Base-by-base conservation (phyloP, 2,888 invertebrate genomes). In the Plemyria rubiginata region DNA sequence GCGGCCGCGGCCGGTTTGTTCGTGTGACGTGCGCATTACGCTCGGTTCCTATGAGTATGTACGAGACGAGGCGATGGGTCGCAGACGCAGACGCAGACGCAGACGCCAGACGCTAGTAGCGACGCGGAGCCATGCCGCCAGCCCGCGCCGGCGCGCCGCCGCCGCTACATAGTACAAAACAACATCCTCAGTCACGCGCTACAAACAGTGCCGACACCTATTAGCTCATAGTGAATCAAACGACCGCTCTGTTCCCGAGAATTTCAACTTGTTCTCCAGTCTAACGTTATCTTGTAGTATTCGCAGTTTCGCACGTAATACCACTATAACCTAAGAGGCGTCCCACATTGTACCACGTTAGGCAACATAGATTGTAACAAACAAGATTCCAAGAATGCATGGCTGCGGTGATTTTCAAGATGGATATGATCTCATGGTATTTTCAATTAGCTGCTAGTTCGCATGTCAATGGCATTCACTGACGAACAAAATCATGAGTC, bases 51-150 rank as follows among this genome's bases (percentile, higher is more conserved):
- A 75, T 73, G 70, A 71, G 36, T 77, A 76, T 38, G 54, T 3
- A 11, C 4, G 16, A 9, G 16, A 0, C 9, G 68, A 11, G n/a
- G n/a, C n/a, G n/a, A n/a, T n/a, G n/a, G n/a, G n/a, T n/a, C 56
- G 51, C 65, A 58, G 40, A 59, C 22, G 48, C 54, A 49, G 68
- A 60, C 62, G 76, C 84, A 15, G 68, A 11, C 56, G 51, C 65
- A 58, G 40, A 59, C 22, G 48, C 57, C 54, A 49, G 68, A 60
- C 62, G 76, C 84, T 88, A 93, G 88, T 88, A 92, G 79, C 89
- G 90, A 73, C 92, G 90, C 79, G 89, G 83, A 73, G 85, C 88
- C 83, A 86, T 78, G 78, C 85, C 88, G 70, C 76, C 83, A 73
- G 74, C 71, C 80, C 86, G 80, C 85, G 85, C 68, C 76, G 79